Evolutionary conservation across 2,113 vertebrate species (phyloP), one percentile per base, ranked within the genome.

Genomic region (Noturus placidus): DNA sequence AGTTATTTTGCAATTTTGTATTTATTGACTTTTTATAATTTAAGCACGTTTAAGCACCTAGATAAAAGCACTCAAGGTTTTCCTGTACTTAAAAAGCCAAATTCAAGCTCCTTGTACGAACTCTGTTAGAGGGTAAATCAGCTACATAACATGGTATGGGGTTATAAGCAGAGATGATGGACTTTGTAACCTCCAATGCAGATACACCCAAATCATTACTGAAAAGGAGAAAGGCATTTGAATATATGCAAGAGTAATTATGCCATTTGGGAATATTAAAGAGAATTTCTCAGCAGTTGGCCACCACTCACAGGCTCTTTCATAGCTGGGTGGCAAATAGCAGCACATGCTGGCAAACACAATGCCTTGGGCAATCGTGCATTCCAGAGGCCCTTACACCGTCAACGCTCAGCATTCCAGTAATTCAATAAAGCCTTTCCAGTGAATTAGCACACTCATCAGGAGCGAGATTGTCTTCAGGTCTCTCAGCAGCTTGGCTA

Each of bases 391-490:
- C 93, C 91, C 92, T 88, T 85, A 81, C 82, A 88, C 84, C 81
- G 17, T 86, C 69, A 76, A 91, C 77, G 89, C 82, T 91, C 79
- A 88, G 91, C 84, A 91, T 91, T 92, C 84, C 82, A 87, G 90
- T 93, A 93, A 93, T 93, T 94, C 90, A 93, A 91, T 91, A 94
- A 93, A 85, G 84, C 88, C 89, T 92, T 85, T 92, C 77, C 89
- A 90, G 83, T 93, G 91, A 93, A 94, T 93, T 92, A 93, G 87
- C 92, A 89, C 89, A 88, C 86, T 88, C 91, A 93, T 93, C 87
- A 89, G 89, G 87, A 90, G 90, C 88, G 63, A 87, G 90, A 86
- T 89, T 88, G 91, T 93, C 91, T 92, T 89, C 88, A 84, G 57
- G 86, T 93, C 89, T 87, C 70, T 91, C 83, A 92, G 92, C 90